Evolutionary conservation across 2,888 invertebrate genomes (phyloP).

Genomic region (Perizoma affinitatum): DNA sequence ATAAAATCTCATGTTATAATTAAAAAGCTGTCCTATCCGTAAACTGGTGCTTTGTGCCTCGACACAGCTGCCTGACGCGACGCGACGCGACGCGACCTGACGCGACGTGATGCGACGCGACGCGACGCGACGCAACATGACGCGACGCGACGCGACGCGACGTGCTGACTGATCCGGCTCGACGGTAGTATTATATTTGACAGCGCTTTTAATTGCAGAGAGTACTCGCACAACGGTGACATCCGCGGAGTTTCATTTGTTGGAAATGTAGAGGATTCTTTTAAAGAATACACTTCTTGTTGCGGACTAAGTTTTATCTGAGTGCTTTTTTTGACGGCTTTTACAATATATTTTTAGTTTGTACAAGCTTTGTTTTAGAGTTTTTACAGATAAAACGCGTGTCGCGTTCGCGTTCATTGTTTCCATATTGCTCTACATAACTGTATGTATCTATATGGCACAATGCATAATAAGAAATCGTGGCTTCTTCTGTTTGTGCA

Average conservation of each 20-base stretch:
- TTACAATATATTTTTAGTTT: background rate
- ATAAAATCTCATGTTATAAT: too few relatives aligned
- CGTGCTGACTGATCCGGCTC: background rate
- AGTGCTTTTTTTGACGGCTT: conserved; percentile 9
- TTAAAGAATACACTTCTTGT: conserved; percentile 4
- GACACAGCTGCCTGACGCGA: too few relatives aligned
- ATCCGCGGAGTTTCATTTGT: conserved; percentile 11
- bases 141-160: background rate
- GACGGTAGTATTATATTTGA: conserved; percentile 10
- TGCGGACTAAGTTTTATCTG: background rate
- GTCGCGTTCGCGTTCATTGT: too few relatives aligned
- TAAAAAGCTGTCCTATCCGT: too few relatives aligned
- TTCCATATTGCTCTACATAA: too few relatives aligned
- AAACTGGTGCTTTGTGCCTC: too few relatives aligned
- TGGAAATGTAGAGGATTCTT: conserved; percentile 6
- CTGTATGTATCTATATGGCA: too few relatives aligned
- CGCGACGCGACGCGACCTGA: background rate
- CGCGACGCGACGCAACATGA: background rate
- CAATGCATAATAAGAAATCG: too few relatives aligned
- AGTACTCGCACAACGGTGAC: conserved; percentile 11
- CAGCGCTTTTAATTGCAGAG: conserved; percentile 14
- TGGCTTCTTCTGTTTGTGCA: too few relatives aligned
- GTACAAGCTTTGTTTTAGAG: too few relatives aligned
- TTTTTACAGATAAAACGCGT: too few relatives aligned
- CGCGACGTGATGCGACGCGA: background rate